Evolutionary conservation across 2,888 invertebrate genomes (phyloP), one percentile per base, ranked within the genome.

Genomic region (Drosophila pullipes): DNA sequence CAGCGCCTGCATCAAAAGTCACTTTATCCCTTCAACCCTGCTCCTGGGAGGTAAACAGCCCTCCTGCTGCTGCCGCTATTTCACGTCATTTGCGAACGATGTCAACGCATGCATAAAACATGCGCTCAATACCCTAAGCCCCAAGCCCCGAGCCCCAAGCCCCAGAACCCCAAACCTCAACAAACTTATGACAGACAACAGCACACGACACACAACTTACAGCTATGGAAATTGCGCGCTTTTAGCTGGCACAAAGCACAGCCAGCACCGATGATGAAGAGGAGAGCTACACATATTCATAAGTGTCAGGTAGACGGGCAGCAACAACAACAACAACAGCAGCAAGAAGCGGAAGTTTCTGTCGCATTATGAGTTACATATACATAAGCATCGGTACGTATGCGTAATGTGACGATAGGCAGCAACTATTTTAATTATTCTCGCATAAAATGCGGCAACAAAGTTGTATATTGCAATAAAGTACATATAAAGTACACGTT

Each of bases 61-160:
- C 7, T 10, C 53, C 18, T n/a, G 2, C 44, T 13, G 28, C 18
- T 22, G 16, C 9, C 22, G 49, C 55, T 39, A 50, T 55, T 64
- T 60, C 63, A 73, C 68, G 68, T 78, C 81, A 89, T 88, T 88
- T 91, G 90, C 74, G 76, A 91, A 88, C 90, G 90, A 91, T 88
- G 87, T 87, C 88, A 88, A 83, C 85, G 90, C 83, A 82, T 88
- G 87, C 85, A 88, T 88, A 89, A 88, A 88, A 90, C 85, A 88
- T 88, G 81, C 65, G 39, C 57, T 59, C 70, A 39, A 73, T 65
- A 68, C 60, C 25, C 28, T 7, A 47, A 22, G 47, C 7, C 2
- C 22, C 47, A 47, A 22, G 47, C 7, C 2, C 22, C 47, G 4
- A 22, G 47, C 47, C 13, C 47, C 22, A 13, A 22, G 47, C 44